Base-by-base conservation (phyloP, 2,797 vertebrate genomes). In the Tiaroga cobitis region DNA sequence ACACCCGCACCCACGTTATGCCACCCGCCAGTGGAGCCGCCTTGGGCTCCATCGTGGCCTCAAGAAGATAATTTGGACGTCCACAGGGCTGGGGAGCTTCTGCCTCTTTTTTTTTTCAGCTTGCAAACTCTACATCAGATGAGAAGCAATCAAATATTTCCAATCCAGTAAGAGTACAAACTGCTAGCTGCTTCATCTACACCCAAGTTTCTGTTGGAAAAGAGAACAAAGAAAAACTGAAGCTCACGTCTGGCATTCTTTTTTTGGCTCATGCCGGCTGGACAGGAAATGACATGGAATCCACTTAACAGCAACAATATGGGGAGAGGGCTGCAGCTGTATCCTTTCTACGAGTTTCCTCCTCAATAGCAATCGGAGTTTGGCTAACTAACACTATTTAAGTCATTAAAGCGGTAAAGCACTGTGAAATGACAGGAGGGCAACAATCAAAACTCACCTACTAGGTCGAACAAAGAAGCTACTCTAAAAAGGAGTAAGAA, bases 201-300 rank as follows among this genome's bases (percentile, higher is more conserved):
- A 93, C 80, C 85, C 85, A 89, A 83, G 72, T 91, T 92, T 93
- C 93, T 96, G 93, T 89, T 76, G 91, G 88, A 87, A 93, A 49
- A 89, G 43, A 87, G 92, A 91, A 92, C 67, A 92, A 81, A 91
- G 90, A 89, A 11, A 87, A 79, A 86, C 76, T 77, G 75, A 34
- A 78, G 89, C 84, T 91, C 73, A 85, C 86, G 80, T 87, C 86
- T 87, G 83, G 72, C 75, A 89, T 78, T 87, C 90, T 73, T 89
- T 90, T 89, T 85, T 90, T 87, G 86, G 68, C 70, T 92, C 85
- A 79, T 56, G 80, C 88, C 88, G 86, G 90, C 92, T 89, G 91
- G 83, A 93, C 93, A 96, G 95, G 94, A 96, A 96, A 95, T 94
- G 92, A 94, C 91, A 92, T 93, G 94, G 94, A 93, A 93, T 94